These are phyloP conservation scores for Capricornis sumatraensis DNA, from an alignment of 2,113 vertebrate genomes.

Conservation along the genomic window DNA sequence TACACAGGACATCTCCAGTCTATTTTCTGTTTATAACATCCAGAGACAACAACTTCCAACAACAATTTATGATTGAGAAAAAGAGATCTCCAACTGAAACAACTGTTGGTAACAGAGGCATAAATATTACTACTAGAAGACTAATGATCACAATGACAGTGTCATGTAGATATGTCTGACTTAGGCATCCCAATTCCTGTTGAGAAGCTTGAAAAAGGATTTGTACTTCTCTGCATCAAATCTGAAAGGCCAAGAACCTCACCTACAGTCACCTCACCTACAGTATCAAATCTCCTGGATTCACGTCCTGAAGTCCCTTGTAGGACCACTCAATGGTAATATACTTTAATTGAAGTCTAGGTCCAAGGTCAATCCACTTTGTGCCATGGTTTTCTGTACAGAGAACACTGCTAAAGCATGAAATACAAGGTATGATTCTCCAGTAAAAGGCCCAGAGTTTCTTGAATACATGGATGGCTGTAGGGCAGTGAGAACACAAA, in stretches of 20 bases:
- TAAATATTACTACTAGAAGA: slow-evolving; percentile 21
- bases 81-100: background rate
- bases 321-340: background rate
- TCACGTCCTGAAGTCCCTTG: background rate
- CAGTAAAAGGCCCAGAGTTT: background rate
- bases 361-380: background rate
- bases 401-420: background rate
- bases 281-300: background rate
- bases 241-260: background rate
- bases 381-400: background rate
- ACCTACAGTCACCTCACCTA: background rate
- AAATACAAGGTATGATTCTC: background rate
- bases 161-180: background rate
- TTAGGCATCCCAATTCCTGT: background rate
- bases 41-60: background rate
- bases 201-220: background rate
- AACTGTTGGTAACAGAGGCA: background rate
- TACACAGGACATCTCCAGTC: background rate
- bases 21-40: background rate
- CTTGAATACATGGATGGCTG: background rate
- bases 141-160: background rate
- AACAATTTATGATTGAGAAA: slow-evolving; percentile 1
- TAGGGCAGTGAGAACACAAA: background rate
- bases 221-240: background rate
- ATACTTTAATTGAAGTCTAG: background rate